Base-by-base conservation (phyloP, 2,888 invertebrate genomes). In the Sminthurides aquaticus region DNA sequence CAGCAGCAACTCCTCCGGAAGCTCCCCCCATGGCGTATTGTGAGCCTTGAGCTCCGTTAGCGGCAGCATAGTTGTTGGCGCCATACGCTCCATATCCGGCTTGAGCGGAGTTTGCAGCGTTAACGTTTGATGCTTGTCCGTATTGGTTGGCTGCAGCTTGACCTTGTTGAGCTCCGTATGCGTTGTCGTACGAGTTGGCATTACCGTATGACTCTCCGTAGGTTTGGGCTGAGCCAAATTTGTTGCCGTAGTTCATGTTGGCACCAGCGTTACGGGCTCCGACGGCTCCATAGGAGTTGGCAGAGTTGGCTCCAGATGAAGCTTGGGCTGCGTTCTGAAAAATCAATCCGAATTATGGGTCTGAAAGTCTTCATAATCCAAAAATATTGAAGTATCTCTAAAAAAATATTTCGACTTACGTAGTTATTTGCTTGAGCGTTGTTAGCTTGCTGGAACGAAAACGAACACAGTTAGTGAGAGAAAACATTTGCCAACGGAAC, bases 41-140 rank as follows among this genome's bases (percentile, higher is more conserved):
- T 22, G 52, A 52, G 5, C 52, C 52, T 52, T n/a, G 24, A n/a
- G 52, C 8, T 22, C 52, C 52, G 5, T 34, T 5, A 34, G 43
- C 43, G 43, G 43, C 43, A 25, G 3, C 57, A 20, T 20, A 20
- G 57, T 28, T 24, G 20, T 57, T 27, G 20, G 27, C 57, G 2
- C 28, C 28, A 8, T n/a, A 52, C 5, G 52, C 52, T 22, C 56
- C 56, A 74, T 77, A 76, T 34, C 76, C 77, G 61, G 76, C 75
- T n/a, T 76, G 76, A 3, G 76, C 76, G 59, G 77, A 75, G 55
- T 73, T 70, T 57, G 71, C 65, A 34, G 74, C 77, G 66, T 77
- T 28, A 1, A n/a, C 76, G 52, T 56, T 62, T 28, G 61, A 65
- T 24, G 52, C 29, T 27, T 54, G 29, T 34, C 57, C 61, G 26